A percentile compares a stretch with the other conserved stretches of the same genome.
Conservation (phyloP, 2,797 vertebrate species). For the Gymnoscopelus braueri region DNA sequence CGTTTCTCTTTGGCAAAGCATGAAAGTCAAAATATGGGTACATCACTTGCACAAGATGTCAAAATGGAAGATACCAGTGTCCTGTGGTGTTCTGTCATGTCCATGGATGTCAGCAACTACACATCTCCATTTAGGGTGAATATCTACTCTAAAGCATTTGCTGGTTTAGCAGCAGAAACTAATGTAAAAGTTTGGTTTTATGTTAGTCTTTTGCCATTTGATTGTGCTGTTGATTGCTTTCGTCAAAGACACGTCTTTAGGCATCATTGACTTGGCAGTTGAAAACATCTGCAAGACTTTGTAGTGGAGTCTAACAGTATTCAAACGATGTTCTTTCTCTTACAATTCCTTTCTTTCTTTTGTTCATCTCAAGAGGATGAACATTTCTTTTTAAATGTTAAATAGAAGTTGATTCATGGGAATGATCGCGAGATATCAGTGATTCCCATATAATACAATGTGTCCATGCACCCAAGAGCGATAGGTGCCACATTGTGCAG, state of each 20-base stretch:
- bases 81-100: constrained; percentile 53
- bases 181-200: neutral
- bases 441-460: constrained; percentile 72
- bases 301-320: constrained; percentile 18
- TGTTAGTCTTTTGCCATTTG: neutral
- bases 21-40: constrained; percentile 58
- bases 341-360: constrained; percentile 50
- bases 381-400: constrained; percentile 76
- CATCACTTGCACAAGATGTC: constrained; percentile 57
- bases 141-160: constrained; percentile 1
- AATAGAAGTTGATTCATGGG: constrained; percentile 79
- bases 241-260: too few relatives aligned
- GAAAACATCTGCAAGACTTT: neutral
- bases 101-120: constrained; percentile 8
- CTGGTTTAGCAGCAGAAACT: constrained; percentile 13
- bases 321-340: constrained; percentile 56
- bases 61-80: constrained; percentile 44
- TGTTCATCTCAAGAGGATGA: constrained; percentile 74
- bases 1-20: constrained; percentile 55
- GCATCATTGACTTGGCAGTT: too few relatives aligned
- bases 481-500: constrained; percentile 81
- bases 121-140: constrained; percentile 9
- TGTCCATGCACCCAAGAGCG: constrained; percentile 77
- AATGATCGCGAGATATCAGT: constrained; percentile 77
- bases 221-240: too few relatives aligned